phyloP scores from a whole-genome alignment of 2,888 invertebrate genomes.

The Vandiemenella viatica region DNA sequence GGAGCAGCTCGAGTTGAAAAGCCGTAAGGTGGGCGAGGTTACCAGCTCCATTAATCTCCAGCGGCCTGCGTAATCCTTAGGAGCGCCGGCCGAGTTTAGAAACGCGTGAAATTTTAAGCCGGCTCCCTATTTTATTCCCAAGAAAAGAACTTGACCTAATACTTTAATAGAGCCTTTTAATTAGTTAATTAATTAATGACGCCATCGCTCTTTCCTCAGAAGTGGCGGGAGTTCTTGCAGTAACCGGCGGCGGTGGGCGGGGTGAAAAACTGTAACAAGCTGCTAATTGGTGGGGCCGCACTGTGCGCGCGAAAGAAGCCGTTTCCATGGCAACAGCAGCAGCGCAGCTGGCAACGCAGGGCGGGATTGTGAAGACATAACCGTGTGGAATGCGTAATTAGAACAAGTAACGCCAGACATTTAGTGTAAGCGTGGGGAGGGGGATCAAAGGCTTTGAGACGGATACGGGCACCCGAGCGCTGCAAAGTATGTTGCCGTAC shows the following conservation, averaged over 20 bases:
- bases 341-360: too few species aligned
- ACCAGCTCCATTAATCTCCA: too few species aligned
- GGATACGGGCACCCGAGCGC: too few species aligned
- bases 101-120: too few species aligned
- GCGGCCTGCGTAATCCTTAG: too few species aligned
- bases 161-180: neutral
- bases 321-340: neutral
- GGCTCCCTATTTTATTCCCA: too few species aligned
- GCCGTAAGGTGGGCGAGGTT: too few species aligned
- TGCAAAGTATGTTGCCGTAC: too few species aligned
- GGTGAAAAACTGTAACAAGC: neutral
- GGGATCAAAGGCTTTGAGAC: neutral
- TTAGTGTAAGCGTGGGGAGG: neutral
- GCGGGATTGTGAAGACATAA: neutral
- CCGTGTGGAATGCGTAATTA: neutral
- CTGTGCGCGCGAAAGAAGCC: neutral
- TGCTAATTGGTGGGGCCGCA: neutral
- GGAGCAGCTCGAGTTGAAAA: too few species aligned
- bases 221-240: neutral
- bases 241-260: neutral
- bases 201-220: neutral
- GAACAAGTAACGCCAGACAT: neutral
- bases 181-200: neutral
- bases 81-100: too few species aligned
- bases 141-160: neutral